A percentile compares a stretch with the other conserved stretches of the same genome.
phyloP scores from a whole-genome alignment of 1,140 invertebrate genomes.

The Monochamus saltuarius region DNA sequence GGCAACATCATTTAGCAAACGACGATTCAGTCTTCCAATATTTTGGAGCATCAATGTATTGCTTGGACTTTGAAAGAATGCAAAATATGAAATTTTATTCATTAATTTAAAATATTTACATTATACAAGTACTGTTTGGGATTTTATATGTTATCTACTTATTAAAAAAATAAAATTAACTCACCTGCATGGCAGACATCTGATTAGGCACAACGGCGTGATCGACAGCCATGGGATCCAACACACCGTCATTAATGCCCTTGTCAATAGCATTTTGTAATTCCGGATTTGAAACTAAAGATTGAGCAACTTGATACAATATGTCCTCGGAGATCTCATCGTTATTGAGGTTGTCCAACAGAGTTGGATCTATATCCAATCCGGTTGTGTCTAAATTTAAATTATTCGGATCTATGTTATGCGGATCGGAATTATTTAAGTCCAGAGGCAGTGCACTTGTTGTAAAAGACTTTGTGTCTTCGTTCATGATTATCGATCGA shows the following conservation, averaged over 20 bases:
- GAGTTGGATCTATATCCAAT: constrained; percentile 52
- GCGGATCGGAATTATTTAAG: background rate
- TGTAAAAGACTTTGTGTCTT: constrained; percentile 44
- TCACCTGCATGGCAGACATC: constrained; percentile 20
- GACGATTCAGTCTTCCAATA: too few relatives aligned
- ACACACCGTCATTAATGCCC: constrained; percentile 56
- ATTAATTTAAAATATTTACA: too few relatives aligned
- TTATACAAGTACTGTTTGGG: too few relatives aligned
- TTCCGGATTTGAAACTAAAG: constrained; percentile 64
- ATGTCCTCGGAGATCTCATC: constrained; percentile 67
- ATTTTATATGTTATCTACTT: too few relatives aligned
- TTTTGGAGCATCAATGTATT: too few relatives aligned
- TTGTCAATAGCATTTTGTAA: constrained; percentile 69
- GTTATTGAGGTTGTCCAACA: constrained; percentile 54
- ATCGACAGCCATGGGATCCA: constrained; percentile 34
- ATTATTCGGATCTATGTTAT: constrained; percentile 34
- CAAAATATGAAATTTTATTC: too few relatives aligned
- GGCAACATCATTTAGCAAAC: too few relatives aligned
- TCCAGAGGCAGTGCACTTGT: constrained; percentile 39
- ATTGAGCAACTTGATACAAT: constrained; percentile 65
- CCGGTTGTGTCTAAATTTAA: constrained; percentile 36
- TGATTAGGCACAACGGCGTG: constrained; percentile 17
- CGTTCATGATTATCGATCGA: constrained; percentile 44
- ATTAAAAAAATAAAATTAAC: too few relatives aligned
- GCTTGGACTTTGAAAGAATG: too few relatives aligned